Evolutionary conservation across 23 tunicate genomes (phyloP), one percentile per base, ranked within the genome.

Genomic region (Ciona savignyi): DNA sequence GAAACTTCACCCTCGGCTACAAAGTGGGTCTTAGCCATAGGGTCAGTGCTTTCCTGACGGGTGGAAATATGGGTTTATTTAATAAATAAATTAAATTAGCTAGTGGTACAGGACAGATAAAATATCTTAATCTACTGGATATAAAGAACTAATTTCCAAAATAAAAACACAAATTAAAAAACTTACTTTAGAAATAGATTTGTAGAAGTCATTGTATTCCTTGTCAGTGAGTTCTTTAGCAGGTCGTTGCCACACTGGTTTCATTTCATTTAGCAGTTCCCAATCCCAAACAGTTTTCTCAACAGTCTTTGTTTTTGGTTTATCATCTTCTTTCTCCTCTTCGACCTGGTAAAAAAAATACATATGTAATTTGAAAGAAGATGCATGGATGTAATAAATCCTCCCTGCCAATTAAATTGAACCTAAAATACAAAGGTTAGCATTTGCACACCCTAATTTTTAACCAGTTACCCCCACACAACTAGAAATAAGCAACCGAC

Each of bases 1-100:
- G 91, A 83, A 49, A 95, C 96, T 66, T 95, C 96, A 28, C 99
- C 99, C 74, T 95, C 99, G 49, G 96, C 99, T 73, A 85, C 95
- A 72, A 95, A 95, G 69, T 95, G 99, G 23, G 96, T 95, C 72
- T 88, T 83, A 68, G 93, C 74, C 49, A 95, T 49, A 42, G 99
- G 99, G 28, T 87, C 94, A 26, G 95, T 56, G 32, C 74, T 60
- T 63, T 94, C 99, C 99, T 94, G 56, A n/a, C n/a, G n/a, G n/a
- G n/a, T n/a, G n/a, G n/a, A n/a, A n/a, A n/a, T n/a, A n/a, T n/a
- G n/a, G n/a, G n/a, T n/a, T n/a, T n/a, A n/a, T n/a, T n/a, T n/a
- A n/a, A n/a, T n/a, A n/a, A n/a, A n/a, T n/a, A n/a, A n/a, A n/a
- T n/a, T n/a, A n/a, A n/a, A n/a, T n/a, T n/a, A n/a, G n/a, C n/a